phyloP scores from a whole-genome alignment of 2,113 vertebrate species.

The Pluvialis apricaria region DNA sequence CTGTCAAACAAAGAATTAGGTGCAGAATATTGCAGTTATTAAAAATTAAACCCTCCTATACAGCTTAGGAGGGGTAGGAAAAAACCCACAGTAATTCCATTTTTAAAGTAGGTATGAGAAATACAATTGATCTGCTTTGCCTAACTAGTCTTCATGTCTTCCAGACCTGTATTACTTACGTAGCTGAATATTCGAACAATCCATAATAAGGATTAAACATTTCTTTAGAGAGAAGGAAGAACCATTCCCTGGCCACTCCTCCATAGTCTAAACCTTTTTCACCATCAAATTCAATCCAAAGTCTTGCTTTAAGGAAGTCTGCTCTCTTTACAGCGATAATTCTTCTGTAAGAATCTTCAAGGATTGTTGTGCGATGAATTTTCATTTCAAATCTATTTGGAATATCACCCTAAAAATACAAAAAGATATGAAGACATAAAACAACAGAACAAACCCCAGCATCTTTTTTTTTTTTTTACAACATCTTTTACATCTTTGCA shows the following conservation, averaged over 20 bases:
- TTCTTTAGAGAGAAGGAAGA: slow-evolving; percentile 97
- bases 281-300: slow-evolving; percentile 98
- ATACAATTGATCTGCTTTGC: neutral
- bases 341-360: slow-evolving; percentile 95
- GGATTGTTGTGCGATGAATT: slow-evolving; percentile 83
- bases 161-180: slow-evolving; percentile 80
- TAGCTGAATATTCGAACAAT: slow-evolving; percentile 97
- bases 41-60: neutral
- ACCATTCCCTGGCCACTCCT: slow-evolving; percentile 95
- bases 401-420: slow-evolving; percentile 83
- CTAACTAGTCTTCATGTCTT: neutral
- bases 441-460: neutral
- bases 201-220: slow-evolving; percentile 99
- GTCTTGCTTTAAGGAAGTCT: slow-evolving; percentile 91
- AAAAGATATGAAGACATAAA: neutral
- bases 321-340: slow-evolving; percentile 89
- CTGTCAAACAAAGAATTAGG: neutral
- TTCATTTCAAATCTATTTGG: slow-evolving; percentile 98
- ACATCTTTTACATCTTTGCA: too few species aligned
- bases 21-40: neutral
- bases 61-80: neutral
- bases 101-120: neutral
- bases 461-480: too few species aligned
- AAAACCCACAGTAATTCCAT: neutral
- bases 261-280: slow-evolving; percentile 98